phyloP scores from a whole-genome alignment of 2,888 invertebrate species.

The Busseola fusca region DNA sequence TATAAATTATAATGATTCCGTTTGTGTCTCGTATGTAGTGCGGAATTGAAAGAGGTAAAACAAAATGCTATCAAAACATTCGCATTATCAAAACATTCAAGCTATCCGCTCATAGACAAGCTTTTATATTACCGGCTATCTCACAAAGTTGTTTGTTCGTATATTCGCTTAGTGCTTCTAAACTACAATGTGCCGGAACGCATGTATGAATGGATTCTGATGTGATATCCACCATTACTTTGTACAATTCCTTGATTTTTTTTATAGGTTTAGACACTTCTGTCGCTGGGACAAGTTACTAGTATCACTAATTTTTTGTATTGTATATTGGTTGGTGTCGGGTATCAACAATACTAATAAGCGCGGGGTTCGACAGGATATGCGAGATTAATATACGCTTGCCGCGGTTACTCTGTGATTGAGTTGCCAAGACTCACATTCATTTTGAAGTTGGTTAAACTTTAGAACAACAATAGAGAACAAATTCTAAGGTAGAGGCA shows the following conservation, averaged over 20 bases:
- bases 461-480: constrained; percentile 14
- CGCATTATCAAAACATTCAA: too few species aligned
- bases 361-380: background rate
- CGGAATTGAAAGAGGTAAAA: background rate
- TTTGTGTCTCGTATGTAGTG: background rate
- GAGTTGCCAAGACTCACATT: constrained; percentile 3
- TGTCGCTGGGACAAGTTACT: background rate
- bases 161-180: background rate
- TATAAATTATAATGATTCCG: constrained; percentile 23
- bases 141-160: constrained; percentile 3
- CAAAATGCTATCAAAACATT: constrained; percentile 7
- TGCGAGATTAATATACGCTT: background rate
- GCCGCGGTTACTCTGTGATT: constrained; percentile 1
- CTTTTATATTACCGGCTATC: background rate
- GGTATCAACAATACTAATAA: background rate
- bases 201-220: background rate
- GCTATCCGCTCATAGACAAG: background rate
- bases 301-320: background rate
- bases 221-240: background rate
- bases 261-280: background rate
- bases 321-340: background rate
- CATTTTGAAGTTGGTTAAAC: constrained; percentile 14
- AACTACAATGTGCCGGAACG: constrained; percentile 3
- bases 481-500: too few species aligned
- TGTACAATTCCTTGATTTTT: background rate